Evolutionary conservation across 1,140 invertebrate genomes (phyloP).

Genomic region (Neodiprion virginianus): DNA sequence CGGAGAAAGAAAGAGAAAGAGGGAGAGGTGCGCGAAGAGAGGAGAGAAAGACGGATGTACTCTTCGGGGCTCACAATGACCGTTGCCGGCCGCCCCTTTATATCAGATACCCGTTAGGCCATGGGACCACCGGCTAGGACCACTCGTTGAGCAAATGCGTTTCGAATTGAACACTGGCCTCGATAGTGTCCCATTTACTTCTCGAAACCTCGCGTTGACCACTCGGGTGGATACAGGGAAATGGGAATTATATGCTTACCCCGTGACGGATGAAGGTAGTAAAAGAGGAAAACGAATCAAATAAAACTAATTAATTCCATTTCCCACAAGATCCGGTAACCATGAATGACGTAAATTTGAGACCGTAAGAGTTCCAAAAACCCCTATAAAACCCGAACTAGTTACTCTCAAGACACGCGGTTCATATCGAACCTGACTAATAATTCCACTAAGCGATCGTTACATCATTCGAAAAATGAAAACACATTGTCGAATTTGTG

Average conservation of each 20-base stretch:
- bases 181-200: slow-evolving; percentile 5
- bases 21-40: slow-evolving; percentile 22
- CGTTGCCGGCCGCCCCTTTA: slow-evolving; percentile 36
- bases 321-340: no score
- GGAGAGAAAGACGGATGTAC: slow-evolving; percentile 15
- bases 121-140: slow-evolving; percentile 47
- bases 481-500: no score
- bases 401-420: no score
- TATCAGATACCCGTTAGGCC: slow-evolving; percentile 33
- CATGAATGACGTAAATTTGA: no score
- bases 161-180: slow-evolving; percentile 50
- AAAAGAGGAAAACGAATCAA: background rate
- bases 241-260: background rate
- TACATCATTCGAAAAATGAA: no score
- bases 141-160: slow-evolving; percentile 44
- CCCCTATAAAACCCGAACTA: no score
- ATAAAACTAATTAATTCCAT: no score
- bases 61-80: slow-evolving; percentile 45
- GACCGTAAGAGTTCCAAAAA: no score
- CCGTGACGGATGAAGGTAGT: background rate
- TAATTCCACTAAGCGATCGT: no score
- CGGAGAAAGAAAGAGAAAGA: slow-evolving; percentile 25
- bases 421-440: no score
- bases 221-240: background rate
- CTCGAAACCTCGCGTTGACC: background rate